Percentiles rank a stretch among this genome's conserved stretches.
Evolutionary conservation across 2,888 invertebrate species (phyloP).

Genomic region (Nebria brevicollis): DNA sequence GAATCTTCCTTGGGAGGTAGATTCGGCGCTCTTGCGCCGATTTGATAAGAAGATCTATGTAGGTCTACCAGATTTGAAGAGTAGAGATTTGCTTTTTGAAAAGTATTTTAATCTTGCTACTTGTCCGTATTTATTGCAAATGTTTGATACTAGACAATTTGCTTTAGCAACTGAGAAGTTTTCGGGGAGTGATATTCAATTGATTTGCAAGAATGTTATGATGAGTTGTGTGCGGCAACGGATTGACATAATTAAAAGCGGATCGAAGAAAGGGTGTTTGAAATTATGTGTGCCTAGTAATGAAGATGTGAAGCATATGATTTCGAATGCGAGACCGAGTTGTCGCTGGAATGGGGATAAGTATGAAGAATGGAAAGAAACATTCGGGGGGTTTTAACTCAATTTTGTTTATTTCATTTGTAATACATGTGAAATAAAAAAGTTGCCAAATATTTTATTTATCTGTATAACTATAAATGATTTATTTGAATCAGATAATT

Average conservation of each 20-base stretch:
- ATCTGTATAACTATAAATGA: neutral
- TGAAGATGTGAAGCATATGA: conserved; percentile 65
- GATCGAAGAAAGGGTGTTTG: conserved; percentile 48
- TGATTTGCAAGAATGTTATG: conserved; percentile 88
- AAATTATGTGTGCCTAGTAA: conserved; percentile 52
- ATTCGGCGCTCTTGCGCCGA: conserved; percentile 85
- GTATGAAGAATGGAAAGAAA: conserved; percentile 73
- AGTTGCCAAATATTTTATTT: neutral
- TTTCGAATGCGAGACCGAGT: conserved; percentile 69
- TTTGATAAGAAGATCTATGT: conserved; percentile 88
- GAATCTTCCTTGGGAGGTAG: conserved; percentile 94
- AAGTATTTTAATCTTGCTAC: conserved; percentile 68
- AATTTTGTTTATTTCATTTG: conserved; percentile 5
- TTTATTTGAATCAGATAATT: neutral
- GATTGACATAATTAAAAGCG: conserved; percentile 60
- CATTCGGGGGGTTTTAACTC: conserved; percentile 67
- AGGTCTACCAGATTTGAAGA: conserved; percentile 75
- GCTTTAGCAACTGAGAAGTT: conserved; percentile 75
- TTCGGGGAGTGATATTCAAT: conserved; percentile 88
- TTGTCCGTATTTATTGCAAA: conserved; percentile 62
- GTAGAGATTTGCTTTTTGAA: conserved; percentile 76
- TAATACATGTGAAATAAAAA: too few relatives aligned
- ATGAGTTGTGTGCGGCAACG: conserved; percentile 82
- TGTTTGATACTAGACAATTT: conserved; percentile 63
- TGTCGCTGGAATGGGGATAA: conserved; percentile 67